Conservation (phyloP, 2,888 invertebrate genomes). For the Clitarchus hookeri region DNA sequence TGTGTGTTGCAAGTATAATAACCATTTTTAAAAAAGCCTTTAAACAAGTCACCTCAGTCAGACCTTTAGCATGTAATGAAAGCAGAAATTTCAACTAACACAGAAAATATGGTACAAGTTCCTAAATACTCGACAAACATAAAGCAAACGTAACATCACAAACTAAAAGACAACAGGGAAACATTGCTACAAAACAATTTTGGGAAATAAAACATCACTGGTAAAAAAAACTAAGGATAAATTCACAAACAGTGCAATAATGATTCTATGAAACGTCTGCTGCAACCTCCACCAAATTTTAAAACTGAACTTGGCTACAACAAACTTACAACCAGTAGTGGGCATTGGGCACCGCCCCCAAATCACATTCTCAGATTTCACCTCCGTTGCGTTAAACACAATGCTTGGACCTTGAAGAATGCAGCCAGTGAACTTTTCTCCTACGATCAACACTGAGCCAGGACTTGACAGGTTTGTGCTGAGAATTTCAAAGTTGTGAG, state of each 20-base stretch:
- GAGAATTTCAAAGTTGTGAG: constrained; percentile 75
- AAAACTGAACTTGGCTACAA: constrained; percentile 6
- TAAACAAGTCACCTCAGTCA: not conserved
- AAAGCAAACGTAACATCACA: not conserved
- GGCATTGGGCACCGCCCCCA: constrained; percentile 80
- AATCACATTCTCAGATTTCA: constrained; percentile 68
- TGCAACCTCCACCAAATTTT: not conserved
- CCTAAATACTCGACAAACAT: not conserved
- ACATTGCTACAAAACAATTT: not conserved
- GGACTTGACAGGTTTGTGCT: constrained; percentile 60
- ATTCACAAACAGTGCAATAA: not conserved
- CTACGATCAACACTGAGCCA: constrained; percentile 71
- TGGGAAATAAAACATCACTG: not conserved
- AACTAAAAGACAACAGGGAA: not conserved
- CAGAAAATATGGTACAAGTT: not conserved
- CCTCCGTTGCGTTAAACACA: constrained; percentile 69
- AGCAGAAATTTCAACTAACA: not conserved
- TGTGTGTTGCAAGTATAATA: not conserved
- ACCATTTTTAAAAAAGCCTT: too few relatives aligned
- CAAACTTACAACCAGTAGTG: constrained; percentile 68
- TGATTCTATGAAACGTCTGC: not conserved
- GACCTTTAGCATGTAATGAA: not conserved
- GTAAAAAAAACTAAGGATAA: not conserved
- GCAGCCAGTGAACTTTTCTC: constrained; percentile 82
- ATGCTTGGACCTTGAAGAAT: constrained; percentile 85